A percentile compares a stretch with the other conserved stretches of the same genome.
These are phyloP conservation scores for Melieria crassipennis DNA, from an alignment of 2,888 invertebrate species.

Conservation along the genomic window DNA sequence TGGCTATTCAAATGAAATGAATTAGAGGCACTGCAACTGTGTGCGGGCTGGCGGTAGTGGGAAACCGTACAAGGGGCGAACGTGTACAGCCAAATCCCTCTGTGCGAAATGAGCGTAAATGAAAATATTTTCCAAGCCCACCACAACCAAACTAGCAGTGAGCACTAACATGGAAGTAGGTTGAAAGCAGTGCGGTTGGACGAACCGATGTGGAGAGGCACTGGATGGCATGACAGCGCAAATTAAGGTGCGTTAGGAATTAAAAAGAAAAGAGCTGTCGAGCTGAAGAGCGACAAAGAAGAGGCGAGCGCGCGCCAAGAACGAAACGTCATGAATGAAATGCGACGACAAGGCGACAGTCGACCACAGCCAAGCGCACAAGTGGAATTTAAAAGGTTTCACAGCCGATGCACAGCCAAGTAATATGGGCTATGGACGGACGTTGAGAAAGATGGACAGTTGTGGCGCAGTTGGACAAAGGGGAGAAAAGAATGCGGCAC, in stretches of 20 bases:
- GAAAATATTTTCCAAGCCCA: neutral
- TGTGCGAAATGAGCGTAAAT: neutral
- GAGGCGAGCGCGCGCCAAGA: neutral
- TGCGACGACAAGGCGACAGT: neutral
- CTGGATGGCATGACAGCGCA: neutral
- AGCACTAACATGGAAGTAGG: neutral
- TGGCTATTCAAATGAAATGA: too few relatives aligned
- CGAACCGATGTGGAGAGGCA: too few relatives aligned
- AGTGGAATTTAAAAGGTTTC: slow-evolving; percentile 7
- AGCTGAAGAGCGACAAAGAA: too few relatives aligned
- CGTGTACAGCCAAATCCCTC: neutral
- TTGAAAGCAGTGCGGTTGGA: too few relatives aligned
- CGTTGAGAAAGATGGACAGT: neutral
- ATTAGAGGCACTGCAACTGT: too few relatives aligned
- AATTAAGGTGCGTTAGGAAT: slow-evolving; percentile 39
- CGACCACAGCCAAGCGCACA: neutral
- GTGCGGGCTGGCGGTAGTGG: too few relatives aligned
- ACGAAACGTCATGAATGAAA: neutral
- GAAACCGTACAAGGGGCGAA: too few relatives aligned
- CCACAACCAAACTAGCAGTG: neutral
- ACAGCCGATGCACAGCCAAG: neutral
- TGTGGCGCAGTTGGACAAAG: neutral
- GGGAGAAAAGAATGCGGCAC: neutral
- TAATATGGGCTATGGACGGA: neutral
- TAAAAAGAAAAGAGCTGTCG: slow-evolving; percentile 19